Conservation (phyloP, 2,888 invertebrate genomes). For the Melanargia galathea region DNA sequence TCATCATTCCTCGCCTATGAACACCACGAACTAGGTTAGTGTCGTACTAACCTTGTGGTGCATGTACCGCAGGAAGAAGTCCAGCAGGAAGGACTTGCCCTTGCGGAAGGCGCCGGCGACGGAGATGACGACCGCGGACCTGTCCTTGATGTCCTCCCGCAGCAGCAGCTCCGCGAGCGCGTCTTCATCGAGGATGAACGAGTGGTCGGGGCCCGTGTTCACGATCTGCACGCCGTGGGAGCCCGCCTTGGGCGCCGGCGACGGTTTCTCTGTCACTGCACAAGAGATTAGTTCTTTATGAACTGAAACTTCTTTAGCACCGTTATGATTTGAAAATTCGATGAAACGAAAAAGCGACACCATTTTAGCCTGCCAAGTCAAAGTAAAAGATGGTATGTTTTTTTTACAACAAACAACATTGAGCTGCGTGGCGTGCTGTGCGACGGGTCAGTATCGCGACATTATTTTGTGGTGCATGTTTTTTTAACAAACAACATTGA, state of each 20-base stretch:
- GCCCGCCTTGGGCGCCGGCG: constrained; percentile 54
- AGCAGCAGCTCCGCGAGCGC: constrained; percentile 88
- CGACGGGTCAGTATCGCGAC: too few species aligned
- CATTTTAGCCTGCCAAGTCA: background rate
- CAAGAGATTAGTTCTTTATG: constrained; percentile 1
- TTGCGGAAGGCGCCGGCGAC: constrained; percentile 99
- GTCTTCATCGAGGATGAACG: constrained; percentile 93
- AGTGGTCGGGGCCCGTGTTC: constrained; percentile 91
- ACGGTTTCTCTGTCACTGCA: constrained; percentile 62
- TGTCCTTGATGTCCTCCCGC: constrained; percentile 89
- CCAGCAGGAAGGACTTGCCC: constrained; percentile 98
- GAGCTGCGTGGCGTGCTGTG: too few species aligned
- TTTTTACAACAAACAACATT: too few species aligned
- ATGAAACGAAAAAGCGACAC: background rate
- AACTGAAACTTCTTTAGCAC: background rate
- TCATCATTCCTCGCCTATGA: too few species aligned
- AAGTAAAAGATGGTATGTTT: too few species aligned
- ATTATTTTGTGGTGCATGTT: too few species aligned
- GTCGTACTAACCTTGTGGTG: constrained; percentile 89
- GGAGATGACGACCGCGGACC: constrained; percentile 94
- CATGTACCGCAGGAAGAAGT: constrained; percentile 98
- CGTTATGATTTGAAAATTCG: too few species aligned
- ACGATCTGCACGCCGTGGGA: constrained; percentile 91
- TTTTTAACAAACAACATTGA: too few species aligned
- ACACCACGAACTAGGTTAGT: too few species aligned